These are phyloP conservation scores for Leistus spinibarbis DNA, from an alignment of 2,888 invertebrate species.

Conservation along the genomic window DNA sequence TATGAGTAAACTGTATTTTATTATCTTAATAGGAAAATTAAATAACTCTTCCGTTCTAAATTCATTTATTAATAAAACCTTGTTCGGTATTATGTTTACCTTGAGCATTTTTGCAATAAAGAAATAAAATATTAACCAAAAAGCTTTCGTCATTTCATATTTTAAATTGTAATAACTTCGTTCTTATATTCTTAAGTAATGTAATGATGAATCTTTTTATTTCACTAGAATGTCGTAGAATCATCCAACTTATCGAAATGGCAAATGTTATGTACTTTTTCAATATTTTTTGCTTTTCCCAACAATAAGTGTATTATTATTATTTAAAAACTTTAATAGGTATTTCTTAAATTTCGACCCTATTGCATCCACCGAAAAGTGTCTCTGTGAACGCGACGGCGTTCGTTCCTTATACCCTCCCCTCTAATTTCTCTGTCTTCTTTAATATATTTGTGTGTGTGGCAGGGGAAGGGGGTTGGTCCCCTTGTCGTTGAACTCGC, in stretches of 20 bases:
- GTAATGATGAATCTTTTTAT: too few species aligned
- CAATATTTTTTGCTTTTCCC: too few species aligned
- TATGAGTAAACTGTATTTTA: neutral
- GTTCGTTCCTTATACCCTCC: slow-evolving; percentile 41
- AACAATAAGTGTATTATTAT: too few species aligned
- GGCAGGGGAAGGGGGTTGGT: too few species aligned
- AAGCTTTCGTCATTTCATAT: neutral
- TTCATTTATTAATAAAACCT: neutral
- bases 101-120: neutral
- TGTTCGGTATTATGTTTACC: neutral
- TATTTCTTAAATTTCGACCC: neutral
- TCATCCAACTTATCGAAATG: too few species aligned
- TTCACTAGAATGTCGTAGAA: too few species aligned
- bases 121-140: neutral
- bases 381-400: slow-evolving; percentile 18
- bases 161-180: too few species aligned
- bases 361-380: neutral
- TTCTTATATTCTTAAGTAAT: too few species aligned
- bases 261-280: too few species aligned
- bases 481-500: slow-evolving; percentile 39
- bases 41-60: neutral
- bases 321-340: too few species aligned
- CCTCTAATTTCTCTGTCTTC: slow-evolving; percentile 48
- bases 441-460: slow-evolving; percentile 46
- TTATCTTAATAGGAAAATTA: neutral